Base-by-base conservation (phyloP, 2,113 vertebrate genomes). In the Platichthys stellatus region DNA sequence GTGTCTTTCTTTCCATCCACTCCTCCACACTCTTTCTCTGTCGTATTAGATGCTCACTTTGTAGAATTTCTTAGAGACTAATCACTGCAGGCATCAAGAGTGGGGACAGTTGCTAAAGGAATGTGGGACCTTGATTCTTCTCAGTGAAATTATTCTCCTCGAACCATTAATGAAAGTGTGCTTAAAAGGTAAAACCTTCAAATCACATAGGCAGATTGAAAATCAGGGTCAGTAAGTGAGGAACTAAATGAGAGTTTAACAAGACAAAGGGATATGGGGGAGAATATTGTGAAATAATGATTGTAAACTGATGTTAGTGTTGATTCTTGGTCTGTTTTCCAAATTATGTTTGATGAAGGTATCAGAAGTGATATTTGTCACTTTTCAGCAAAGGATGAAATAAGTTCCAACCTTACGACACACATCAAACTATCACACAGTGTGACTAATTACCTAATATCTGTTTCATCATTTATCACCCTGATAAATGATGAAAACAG, bases 191-290 rank as follows among this genome's bases (percentile, higher is more conserved):
- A 70, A 81, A 80, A 43, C 57, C 21, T 59, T 69, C 12, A 60
- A 60, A 85, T 66, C 40, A 74, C 18, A 68, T 47, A 74, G 60
- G 71, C 63, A 69, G 69, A 80, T 69, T 57, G 69, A 70, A 59
- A 76, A 73, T 51, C 63, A 74, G 59, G 65, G 23, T 61, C 49
- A 78, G 51, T 47, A 26, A 74, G 69, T 43, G 57, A 40, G 63
- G 74, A 76, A 75, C 18, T 43, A 13, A 43, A 12, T 43, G 40
- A 21, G 35, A 72, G 31, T 24, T 61, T 40, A 57, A 53, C 24
- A 49, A 24, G 49, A 49, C 20, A 45, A 51, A 63, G 60, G 8
- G 31, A 66, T 3, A 56, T 8, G 26, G 5, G n/a, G 31, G 18
- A 24, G n/a, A 70, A 24, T 60, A 28, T 56, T 63, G 35, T 70